These are phyloP conservation scores for Gambusia affinis DNA, from an alignment of 2,113 vertebrate genomes.

Conservation along the genomic window DNA sequence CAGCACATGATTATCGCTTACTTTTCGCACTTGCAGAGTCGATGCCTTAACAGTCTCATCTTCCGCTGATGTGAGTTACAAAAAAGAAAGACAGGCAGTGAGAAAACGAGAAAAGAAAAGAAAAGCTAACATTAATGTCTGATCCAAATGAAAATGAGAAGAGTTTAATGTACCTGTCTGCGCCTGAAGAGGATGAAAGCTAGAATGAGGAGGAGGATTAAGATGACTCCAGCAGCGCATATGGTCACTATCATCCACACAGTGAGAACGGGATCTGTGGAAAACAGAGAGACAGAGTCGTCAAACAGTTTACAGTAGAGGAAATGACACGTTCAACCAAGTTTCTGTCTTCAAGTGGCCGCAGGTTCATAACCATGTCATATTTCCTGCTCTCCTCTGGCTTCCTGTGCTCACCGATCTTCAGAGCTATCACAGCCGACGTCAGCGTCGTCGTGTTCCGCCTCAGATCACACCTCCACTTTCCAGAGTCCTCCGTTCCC, in stretches of 20 bases:
- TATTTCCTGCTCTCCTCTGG: slow-evolving; percentile 48
- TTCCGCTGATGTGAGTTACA: slow-evolving; percentile 41
- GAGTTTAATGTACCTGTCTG: slow-evolving; percentile 55
- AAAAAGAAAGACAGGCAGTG: neutral
- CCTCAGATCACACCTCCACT: slow-evolving; percentile 70
- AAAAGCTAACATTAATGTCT: neutral
- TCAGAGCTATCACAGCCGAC: slow-evolving; percentile 45
- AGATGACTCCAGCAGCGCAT: slow-evolving; percentile 46
- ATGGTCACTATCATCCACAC: slow-evolving; percentile 70
- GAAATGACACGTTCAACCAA: slow-evolving; percentile 11
- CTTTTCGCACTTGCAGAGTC: slow-evolving; percentile 76
- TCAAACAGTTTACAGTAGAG: slow-evolving; percentile 15
- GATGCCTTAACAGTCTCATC: slow-evolving; percentile 49
- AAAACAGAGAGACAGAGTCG: slow-evolving; percentile 21
- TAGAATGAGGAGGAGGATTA: slow-evolving; percentile 66
- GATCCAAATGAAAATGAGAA: slow-evolving; percentile 12
- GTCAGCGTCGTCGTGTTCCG: neutral
- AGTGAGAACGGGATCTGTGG: slow-evolving; percentile 54
- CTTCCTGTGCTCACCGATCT: slow-evolving; percentile 72
- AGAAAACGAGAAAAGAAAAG: slow-evolving; percentile 4
- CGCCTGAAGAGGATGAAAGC: slow-evolving; percentile 46
- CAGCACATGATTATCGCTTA: slow-evolving; percentile 64
- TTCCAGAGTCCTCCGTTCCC: slow-evolving; percentile 35
- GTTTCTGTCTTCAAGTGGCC: slow-evolving; percentile 19
- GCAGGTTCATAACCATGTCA: slow-evolving; percentile 39